A percentile compares a stretch with the other conserved stretches of the same genome.
phyloP scores from a whole-genome alignment of 2,797 vertebrate species.

The Eremophila alpestris region DNA sequence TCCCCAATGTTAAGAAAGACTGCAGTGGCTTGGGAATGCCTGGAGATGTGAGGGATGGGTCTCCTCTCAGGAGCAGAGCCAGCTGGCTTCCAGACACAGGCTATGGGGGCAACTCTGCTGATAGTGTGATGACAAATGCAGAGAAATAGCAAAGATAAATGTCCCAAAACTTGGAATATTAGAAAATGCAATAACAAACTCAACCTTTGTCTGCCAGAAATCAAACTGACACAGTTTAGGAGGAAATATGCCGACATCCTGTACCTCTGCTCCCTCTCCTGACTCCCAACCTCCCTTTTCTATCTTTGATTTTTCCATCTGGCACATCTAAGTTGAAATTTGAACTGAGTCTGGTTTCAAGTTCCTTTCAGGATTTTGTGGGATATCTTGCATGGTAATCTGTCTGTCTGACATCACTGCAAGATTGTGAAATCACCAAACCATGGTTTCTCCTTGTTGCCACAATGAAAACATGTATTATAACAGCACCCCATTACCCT shows the following conservation, averaged over 20 bases:
- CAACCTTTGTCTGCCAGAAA: not conserved
- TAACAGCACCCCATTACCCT: not conserved
- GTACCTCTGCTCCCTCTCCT: too few relatives aligned
- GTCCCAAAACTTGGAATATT: not conserved
- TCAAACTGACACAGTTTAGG: not conserved
- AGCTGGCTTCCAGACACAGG: not conserved
- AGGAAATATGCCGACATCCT: not conserved
- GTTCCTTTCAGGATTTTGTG: not conserved
- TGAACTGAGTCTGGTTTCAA: not conserved
- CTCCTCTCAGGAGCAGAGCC: not conserved
- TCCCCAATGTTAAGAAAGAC: not conserved
- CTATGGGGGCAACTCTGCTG: not conserved
- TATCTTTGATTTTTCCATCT: constrained; percentile 10
- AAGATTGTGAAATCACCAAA: constrained; percentile 22
- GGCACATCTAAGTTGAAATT: not conserved
- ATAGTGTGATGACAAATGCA: not conserved
- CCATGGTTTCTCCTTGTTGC: not conserved
- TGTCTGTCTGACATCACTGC: not conserved
- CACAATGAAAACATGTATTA: not conserved
- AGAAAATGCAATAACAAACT: not conserved
- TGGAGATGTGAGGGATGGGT: not conserved
- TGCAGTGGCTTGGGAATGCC: not conserved
- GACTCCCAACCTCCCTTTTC: not conserved
- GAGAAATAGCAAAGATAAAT: not conserved
- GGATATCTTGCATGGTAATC: not conserved